Conservation (phyloP, 1,140 invertebrate genomes). For the Cotesia chilonis region DNA sequence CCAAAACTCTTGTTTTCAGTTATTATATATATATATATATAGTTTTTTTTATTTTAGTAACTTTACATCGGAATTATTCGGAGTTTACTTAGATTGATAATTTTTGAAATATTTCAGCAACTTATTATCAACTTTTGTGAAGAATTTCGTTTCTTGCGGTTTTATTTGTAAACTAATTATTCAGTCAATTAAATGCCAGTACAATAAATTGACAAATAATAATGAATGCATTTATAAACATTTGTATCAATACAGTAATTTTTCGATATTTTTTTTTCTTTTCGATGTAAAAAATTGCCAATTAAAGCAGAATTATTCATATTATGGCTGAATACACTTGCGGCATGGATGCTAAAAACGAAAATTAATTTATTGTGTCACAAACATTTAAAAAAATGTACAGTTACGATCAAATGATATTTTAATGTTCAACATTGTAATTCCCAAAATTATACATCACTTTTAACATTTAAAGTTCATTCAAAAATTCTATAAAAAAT, state of each 20-base stretch:
- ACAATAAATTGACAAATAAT: background rate
- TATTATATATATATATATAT: background rate
- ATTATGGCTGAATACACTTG: slow-evolving; percentile 10
- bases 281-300: slow-evolving; percentile 14
- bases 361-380: background rate
- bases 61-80: background rate
- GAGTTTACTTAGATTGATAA: background rate
- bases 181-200: slow-evolving; percentile 3
- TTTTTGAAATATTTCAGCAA: no score
- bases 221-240: background rate
- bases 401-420: background rate
- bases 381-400: background rate
- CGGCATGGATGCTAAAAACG: slow-evolving; percentile 2
- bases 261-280: background rate
- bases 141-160: background rate
- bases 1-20: background rate
- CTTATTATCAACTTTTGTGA: no score
- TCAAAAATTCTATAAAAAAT: no score
- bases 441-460: no score
- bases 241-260: background rate
- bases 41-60: background rate
- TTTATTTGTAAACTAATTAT: background rate
- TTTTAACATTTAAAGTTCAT: no score
- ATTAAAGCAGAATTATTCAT: background rate
- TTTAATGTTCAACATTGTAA: background rate